Conservation (phyloP, 2,113 vertebrate species). For the Vireo altiloquus region DNA sequence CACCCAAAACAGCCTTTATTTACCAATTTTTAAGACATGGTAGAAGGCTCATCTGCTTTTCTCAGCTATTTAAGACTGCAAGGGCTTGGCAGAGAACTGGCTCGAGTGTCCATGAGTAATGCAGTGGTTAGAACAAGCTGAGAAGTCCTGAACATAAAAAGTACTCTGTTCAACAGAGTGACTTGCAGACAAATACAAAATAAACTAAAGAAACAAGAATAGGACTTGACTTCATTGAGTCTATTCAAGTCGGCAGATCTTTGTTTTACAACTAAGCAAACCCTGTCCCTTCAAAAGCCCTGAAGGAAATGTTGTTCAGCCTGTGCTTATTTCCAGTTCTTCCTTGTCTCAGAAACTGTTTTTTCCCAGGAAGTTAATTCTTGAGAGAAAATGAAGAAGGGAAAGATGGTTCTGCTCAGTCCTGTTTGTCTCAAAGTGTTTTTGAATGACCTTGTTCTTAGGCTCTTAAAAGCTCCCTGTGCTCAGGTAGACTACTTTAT, state of each 20-base stretch:
- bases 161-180: background rate
- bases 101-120: background rate
- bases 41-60: background rate
- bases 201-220: background rate
- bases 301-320: background rate
- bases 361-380: conserved; percentile 2
- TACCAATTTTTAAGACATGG: background rate
- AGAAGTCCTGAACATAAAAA: background rate
- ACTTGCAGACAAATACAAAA: background rate
- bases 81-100: background rate
- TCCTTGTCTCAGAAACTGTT: background rate
- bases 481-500: conserved; percentile 26
- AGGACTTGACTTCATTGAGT: background rate
- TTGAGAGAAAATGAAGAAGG: background rate
- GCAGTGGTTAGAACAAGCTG: background rate
- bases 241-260: background rate
- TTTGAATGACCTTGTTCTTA: conserved; percentile 40
- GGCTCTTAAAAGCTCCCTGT: background rate
- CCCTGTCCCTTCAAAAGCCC: background rate
- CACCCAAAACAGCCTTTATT: background rate
- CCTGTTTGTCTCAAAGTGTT: conserved; percentile 44
- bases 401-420: conserved; percentile 27
- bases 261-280: background rate
- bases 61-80: background rate
- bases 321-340: background rate